Evolutionary conservation across 1,140 invertebrate species (phyloP).

Genomic region (Glossosoma conforme): DNA sequence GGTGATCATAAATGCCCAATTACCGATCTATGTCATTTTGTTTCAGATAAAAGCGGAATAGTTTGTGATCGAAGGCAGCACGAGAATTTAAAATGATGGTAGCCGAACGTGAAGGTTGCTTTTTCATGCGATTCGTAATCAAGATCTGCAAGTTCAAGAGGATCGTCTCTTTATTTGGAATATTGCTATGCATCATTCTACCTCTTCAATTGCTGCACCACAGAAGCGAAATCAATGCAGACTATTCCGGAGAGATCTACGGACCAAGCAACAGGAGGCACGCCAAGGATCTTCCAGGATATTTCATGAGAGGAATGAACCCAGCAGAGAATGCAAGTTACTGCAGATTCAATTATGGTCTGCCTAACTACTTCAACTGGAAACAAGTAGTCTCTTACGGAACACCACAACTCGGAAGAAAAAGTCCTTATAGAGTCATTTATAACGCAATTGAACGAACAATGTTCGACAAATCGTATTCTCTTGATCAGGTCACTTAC

Average conservation of each 20-base stretch:
- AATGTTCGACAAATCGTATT: slow-evolving; percentile 37
- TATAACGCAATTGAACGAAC: slow-evolving; percentile 56
- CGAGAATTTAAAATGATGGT: no score
- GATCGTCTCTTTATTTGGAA: slow-evolving; percentile 27
- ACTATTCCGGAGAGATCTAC: slow-evolving; percentile 35
- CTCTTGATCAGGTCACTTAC: slow-evolving; percentile 54
- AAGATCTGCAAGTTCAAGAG: slow-evolving; percentile 18
- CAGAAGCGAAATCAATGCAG: slow-evolving; percentile 30
- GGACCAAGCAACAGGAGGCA: slow-evolving; percentile 39
- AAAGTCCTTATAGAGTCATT: slow-evolving; percentile 58
- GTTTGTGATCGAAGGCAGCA: no score
- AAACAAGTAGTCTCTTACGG: slow-evolving; percentile 39
- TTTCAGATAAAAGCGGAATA: no score
- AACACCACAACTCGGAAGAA: slow-evolving; percentile 53
- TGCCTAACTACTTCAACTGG: slow-evolving; percentile 54
- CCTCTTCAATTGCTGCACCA: slow-evolving; percentile 33
- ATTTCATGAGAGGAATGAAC: slow-evolving; percentile 48
- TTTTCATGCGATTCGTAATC: no score
- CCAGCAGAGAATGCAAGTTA: slow-evolving; percentile 51
- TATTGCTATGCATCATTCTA: slow-evolving; percentile 31
- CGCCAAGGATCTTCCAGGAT: slow-evolving; percentile 42
- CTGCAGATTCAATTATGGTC: slow-evolving; percentile 59
- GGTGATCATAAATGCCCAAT: no score
- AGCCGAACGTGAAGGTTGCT: no score
- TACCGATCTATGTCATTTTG: no score